Percentiles rank a stretch among this genome's conserved stretches.
Evolutionary conservation across 2,888 invertebrate genomes (phyloP).

Genomic region (Thelaira solivaga): DNA sequence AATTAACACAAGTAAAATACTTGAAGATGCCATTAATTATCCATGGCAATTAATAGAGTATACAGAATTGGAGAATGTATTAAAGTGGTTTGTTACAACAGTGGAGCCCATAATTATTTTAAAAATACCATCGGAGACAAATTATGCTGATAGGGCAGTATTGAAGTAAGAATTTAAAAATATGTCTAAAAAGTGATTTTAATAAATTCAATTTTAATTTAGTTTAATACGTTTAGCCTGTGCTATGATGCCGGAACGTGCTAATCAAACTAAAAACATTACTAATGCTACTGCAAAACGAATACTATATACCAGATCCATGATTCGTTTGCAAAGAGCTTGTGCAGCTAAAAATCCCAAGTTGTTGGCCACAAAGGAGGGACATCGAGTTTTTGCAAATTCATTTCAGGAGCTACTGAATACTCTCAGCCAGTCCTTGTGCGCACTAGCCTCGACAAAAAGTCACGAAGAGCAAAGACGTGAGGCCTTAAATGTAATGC

Average conservation of each 20-base stretch:
- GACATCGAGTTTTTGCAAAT: slow-evolving; percentile 68
- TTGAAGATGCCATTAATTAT: slow-evolving; percentile 81
- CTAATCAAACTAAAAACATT: slow-evolving; percentile 61
- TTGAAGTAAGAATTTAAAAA: slow-evolving; percentile 78
- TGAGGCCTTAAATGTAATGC: slow-evolving; percentile 73
- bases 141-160: slow-evolving; percentile 80
- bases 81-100: slow-evolving; percentile 86
- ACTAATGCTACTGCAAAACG: slow-evolving; percentile 72
- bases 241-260: slow-evolving; percentile 70
- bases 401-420: slow-evolving; percentile 71
- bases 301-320: slow-evolving; percentile 74
- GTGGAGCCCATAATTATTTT: slow-evolving; percentile 84
- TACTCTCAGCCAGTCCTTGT: slow-evolving; percentile 69
- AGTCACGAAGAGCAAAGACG: slow-evolving; percentile 70
- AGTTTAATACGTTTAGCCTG: slow-evolving; percentile 71
- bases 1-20: slow-evolving; percentile 75
- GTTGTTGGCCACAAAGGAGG: slow-evolving; percentile 72
- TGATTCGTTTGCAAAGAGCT: slow-evolving; percentile 71
- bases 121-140: slow-evolving; percentile 77
- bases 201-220: not conserved
- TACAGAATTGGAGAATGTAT: slow-evolving; percentile 81
- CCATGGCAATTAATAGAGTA: slow-evolving; percentile 83
- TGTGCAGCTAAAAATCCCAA: slow-evolving; percentile 74
- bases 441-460: slow-evolving; percentile 65
- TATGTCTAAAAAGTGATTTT: not conserved